Evolutionary conservation across 2,113 vertebrate genomes (phyloP).

Genomic region (Psettodes erumei): DNA sequence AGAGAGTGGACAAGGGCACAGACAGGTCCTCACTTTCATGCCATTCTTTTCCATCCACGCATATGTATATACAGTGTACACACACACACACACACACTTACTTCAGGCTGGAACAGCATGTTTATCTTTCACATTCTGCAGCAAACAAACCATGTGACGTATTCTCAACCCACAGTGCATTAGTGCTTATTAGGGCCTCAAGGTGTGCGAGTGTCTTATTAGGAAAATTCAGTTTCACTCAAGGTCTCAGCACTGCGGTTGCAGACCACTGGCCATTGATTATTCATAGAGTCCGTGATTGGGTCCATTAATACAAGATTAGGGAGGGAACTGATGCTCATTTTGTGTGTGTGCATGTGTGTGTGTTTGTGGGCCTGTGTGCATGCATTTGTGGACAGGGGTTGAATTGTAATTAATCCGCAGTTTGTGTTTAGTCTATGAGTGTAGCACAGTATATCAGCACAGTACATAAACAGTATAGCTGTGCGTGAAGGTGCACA

Average conservation of each 20-base stretch:
- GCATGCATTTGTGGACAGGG: constrained; percentile 44
- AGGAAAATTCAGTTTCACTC: constrained; percentile 83
- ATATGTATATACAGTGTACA: constrained; percentile 10
- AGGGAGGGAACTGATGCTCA: constrained; percentile 80
- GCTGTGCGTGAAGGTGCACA: constrained; percentile 3
- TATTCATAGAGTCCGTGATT: constrained; percentile 85
- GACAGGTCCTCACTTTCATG: constrained; percentile 55
- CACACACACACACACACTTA: constrained; percentile 30
- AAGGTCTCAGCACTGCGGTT: constrained; percentile 80
- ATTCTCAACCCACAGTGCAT: constrained; percentile 78
- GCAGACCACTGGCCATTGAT: constrained; percentile 84
- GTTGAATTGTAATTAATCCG: constrained; percentile 69
- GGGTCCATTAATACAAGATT: constrained; percentile 85
- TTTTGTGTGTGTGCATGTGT: constrained; percentile 57
- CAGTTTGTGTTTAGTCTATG: constrained; percentile 62
- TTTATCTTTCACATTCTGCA: constrained; percentile 83
- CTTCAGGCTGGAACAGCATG: constrained; percentile 59
- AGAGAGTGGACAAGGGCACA: constrained; percentile 59
- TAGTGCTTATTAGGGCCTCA: constrained; percentile 81
- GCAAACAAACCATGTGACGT: constrained; percentile 84
- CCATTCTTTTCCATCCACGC: neutral
- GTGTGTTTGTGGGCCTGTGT: constrained; percentile 27
- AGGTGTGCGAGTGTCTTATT: constrained; percentile 77
- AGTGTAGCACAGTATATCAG: constrained; percentile 30
- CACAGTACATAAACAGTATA: constrained; percentile 26